phyloP scores from a whole-genome alignment of 92 coral and sea anemone genomes.

The Scolanthus callimorphus region DNA sequence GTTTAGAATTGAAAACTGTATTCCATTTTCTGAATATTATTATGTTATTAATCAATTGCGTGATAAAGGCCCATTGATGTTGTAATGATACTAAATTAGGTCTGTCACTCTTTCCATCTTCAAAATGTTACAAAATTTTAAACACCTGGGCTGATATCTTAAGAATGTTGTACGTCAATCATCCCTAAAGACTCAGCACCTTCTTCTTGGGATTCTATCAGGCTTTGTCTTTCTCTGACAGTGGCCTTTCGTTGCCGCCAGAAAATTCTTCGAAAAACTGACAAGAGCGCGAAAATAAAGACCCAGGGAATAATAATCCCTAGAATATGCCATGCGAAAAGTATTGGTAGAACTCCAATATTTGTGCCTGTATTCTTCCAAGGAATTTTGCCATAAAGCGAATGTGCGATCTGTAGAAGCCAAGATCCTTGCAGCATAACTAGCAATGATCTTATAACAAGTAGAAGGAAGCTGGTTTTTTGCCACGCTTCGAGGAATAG shows the following conservation, averaged over 20 bases:
- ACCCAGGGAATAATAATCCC: constrained; percentile 17
- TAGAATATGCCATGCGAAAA: constrained; percentile 50
- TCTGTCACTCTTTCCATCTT: too few species aligned
- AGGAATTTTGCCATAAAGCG: constrained; percentile 37
- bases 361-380: constrained; percentile 43
- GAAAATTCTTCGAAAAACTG: constrained; percentile 3
- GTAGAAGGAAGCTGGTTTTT: constrained; percentile 23
- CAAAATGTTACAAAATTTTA: too few species aligned
- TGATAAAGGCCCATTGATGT: too few species aligned
- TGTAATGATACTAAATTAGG: too few species aligned
- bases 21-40: too few species aligned
- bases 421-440: constrained; percentile 54
- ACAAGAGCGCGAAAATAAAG: too few species aligned
- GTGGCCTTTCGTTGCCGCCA: not conserved
- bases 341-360: constrained; percentile 36
- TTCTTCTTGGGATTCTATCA: too few species aligned
- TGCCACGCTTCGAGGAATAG: constrained; percentile 48
- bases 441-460: constrained; percentile 30
- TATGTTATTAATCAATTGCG: too few species aligned
- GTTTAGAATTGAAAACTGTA: too few species aligned
- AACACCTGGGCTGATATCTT: too few species aligned
- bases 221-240: not conserved
- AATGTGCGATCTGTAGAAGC: constrained; percentile 61
- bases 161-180: too few species aligned
- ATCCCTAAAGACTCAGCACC: too few species aligned